A percentile compares a stretch with the other conserved stretches of the same genome.
These are phyloP conservation scores for Palythoa heliodiscus DNA, from an alignment of 92 coral and sea anemone genomes.

Conservation along the genomic window DNA sequence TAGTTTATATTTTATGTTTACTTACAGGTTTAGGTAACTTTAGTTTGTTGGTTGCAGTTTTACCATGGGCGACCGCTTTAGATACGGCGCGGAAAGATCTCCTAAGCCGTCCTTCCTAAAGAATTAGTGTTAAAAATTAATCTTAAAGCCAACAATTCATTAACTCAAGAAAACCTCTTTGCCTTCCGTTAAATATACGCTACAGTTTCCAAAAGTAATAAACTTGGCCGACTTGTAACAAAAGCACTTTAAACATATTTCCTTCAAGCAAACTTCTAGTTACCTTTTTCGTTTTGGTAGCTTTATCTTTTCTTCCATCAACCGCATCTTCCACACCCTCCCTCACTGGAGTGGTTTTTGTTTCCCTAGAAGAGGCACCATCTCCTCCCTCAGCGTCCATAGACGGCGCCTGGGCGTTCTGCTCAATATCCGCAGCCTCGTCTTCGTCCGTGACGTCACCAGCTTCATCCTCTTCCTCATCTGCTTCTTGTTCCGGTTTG, in stretches of 20 bases:
- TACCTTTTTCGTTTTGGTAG: slow-evolving; percentile 31
- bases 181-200: neutral
- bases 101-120: slow-evolving; percentile 56
- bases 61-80: slow-evolving; percentile 54
- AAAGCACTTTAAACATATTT: neutral
- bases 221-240: neutral
- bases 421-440: slow-evolving; percentile 89
- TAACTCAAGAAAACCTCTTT: neutral
- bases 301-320: slow-evolving; percentile 15
- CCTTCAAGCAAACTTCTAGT: neutral
- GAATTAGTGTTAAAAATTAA: slow-evolving; percentile 15
- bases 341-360: slow-evolving; percentile 40
- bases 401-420: slow-evolving; percentile 55
- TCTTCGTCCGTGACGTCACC: slow-evolving; percentile 96
- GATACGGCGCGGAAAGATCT: slow-evolving; percentile 90
- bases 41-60: slow-evolving; percentile 8
- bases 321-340: slow-evolving; percentile 15
- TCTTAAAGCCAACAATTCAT: too few species aligned
- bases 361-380: slow-evolving; percentile 32
- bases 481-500: slow-evolving; percentile 78
- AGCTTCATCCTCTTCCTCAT: slow-evolving; percentile 61
- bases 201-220: neutral
- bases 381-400: slow-evolving; percentile 51
- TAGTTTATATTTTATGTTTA: slow-evolving; percentile 18
- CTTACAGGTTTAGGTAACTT: slow-evolving; percentile 28